Evolutionary conservation across 2,888 invertebrate genomes (phyloP).

Genomic region (Laspeyria flexula): DNA sequence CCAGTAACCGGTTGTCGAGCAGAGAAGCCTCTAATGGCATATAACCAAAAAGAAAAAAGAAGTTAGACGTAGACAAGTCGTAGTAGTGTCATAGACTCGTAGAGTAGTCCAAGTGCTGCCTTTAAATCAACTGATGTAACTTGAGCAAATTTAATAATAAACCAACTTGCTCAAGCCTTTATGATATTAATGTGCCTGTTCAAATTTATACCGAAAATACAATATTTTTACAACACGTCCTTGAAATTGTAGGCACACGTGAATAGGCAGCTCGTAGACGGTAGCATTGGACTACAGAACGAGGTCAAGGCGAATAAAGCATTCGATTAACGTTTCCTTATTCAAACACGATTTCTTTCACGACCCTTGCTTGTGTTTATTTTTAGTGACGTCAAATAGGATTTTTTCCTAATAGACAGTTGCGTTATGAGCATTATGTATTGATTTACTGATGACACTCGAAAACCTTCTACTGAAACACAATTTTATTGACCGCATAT

Average conservation of each 20-base stretch:
- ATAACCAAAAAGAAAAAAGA: too few relatives aligned
- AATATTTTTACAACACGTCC: slow-evolving; percentile 33
- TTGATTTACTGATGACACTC: not conserved
- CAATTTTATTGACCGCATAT: too few relatives aligned
- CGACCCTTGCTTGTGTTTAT: slow-evolving; percentile 39
- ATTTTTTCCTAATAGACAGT: slow-evolving; percentile 1
- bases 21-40: too few relatives aligned
- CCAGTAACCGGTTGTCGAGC: too few relatives aligned
- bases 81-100: too few relatives aligned
- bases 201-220: slow-evolving; percentile 19
- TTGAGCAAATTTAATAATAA: not conserved
- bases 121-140: too few relatives aligned
- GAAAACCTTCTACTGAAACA: too few relatives aligned
- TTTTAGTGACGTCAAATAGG: slow-evolving; percentile 42
- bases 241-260: slow-evolving; percentile 46
- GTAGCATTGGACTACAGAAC: slow-evolving; percentile 48
- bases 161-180: not conserved
- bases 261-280: slow-evolving; percentile 38
- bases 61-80: too few relatives aligned
- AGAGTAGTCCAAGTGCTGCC: too few relatives aligned
- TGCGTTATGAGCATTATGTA: not conserved
- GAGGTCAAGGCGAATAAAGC: slow-evolving; percentile 51
- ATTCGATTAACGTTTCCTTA: slow-evolving; percentile 51
- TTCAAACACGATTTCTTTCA: slow-evolving; percentile 49
- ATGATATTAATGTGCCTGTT: not conserved